Conservation (phyloP, 2,797 vertebrate species). For the Salarias fasciatus region DNA sequence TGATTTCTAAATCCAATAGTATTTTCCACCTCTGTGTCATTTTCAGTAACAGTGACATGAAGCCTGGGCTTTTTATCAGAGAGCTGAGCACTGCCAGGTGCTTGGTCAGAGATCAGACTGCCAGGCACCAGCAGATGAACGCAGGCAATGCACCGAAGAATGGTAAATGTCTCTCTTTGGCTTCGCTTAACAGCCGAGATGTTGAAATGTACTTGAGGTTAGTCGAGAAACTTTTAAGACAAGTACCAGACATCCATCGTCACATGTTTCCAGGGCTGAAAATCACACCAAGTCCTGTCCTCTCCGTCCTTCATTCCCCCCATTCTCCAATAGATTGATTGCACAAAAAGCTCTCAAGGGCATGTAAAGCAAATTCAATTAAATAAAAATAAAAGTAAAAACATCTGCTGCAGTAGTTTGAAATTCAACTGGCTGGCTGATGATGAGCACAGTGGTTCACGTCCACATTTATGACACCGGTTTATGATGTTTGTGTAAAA, state of each 20-base stretch:
- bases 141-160: slow-evolving; percentile 45
- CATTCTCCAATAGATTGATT: slow-evolving; percentile 31
- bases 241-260: slow-evolving; percentile 65
- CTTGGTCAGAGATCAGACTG: slow-evolving; percentile 51
- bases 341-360: slow-evolving; percentile 15
- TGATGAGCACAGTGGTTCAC: slow-evolving; percentile 18
- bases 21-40: slow-evolving; percentile 2
- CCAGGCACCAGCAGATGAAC: slow-evolving; percentile 39
- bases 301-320: slow-evolving; percentile 19
- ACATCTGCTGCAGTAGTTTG: slow-evolving; percentile 33
- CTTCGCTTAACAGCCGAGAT: slow-evolving; percentile 30
- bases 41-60: too few relatives aligned
- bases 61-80: too few relatives aligned
- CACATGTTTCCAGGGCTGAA: slow-evolving; percentile 61
- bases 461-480: slow-evolving; percentile 29
- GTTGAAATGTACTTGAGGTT: slow-evolving; percentile 57
- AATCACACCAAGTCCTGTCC: slow-evolving; percentile 27
- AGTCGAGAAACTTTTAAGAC: slow-evolving; percentile 48
- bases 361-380: slow-evolving; percentile 28
- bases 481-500: slow-evolving; percentile 37
- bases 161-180: slow-evolving; percentile 63
- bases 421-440: slow-evolving; percentile 19
- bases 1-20: slow-evolving; percentile 1
- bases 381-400: slow-evolving; percentile 37
- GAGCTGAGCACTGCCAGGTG: slow-evolving; percentile 37